phyloP scores from a whole-genome alignment of 2,113 vertebrate genomes.

The Megalops atlanticus region DNA sequence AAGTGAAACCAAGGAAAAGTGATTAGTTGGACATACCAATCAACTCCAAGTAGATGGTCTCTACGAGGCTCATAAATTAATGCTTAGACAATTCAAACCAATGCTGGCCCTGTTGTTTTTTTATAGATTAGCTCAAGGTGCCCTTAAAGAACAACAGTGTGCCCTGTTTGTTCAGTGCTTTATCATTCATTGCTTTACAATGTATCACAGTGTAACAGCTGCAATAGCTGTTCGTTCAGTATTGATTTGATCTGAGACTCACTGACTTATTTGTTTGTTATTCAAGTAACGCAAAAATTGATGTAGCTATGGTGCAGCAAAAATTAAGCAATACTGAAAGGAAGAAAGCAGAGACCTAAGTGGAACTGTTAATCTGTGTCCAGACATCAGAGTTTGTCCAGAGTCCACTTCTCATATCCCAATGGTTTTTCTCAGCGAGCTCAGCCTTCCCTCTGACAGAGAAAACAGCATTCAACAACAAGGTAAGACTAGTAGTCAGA shows the following conservation, averaged over 20 bases:
- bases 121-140: not conserved
- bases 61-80: no score
- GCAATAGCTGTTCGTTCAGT: no score
- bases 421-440: slow-evolving; percentile 23
- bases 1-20: not conserved
- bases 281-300: no score
- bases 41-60: not conserved
- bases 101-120: not conserved
- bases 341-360: not conserved
- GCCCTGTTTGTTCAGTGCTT: not conserved
- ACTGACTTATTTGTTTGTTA: no score
- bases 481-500: slow-evolving; percentile 31
- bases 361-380: not conserved
- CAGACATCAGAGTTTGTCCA: not conserved
- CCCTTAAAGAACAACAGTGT: not conserved
- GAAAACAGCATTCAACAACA: slow-evolving; percentile 20
- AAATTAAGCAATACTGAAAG: not conserved
- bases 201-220: not conserved
- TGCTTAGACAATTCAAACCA: not conserved
- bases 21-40: not conserved
- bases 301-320: no score
- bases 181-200: not conserved
- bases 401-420: not conserved
- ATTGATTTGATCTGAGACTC: no score
- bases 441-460: slow-evolving; percentile 27